Conservation (phyloP, 1,140 invertebrate species). For the Anastrepha obliqua region DNA sequence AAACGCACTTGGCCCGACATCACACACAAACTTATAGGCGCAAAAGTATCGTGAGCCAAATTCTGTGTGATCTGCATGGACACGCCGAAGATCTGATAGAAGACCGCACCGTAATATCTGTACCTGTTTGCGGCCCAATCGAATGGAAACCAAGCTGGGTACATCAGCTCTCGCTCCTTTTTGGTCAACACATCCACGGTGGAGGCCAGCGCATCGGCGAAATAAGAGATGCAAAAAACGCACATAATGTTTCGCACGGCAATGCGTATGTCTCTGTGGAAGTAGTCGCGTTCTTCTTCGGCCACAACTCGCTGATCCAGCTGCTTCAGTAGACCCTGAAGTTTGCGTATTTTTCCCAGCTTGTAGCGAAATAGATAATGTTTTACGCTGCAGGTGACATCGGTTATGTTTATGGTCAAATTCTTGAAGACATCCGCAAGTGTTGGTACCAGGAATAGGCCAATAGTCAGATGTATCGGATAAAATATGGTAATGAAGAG, state of each 20-base stretch:
- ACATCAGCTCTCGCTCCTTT: conserved; percentile 37
- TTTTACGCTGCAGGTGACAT: not conserved
- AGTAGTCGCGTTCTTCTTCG: conserved; percentile 29
- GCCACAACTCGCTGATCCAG: conserved; percentile 37
- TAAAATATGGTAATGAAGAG: conserved; percentile 35
- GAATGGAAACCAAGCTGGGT: conserved; percentile 57
- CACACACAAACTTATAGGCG: conserved; percentile 34
- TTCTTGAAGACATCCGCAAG: conserved; percentile 7
- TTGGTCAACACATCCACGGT: not conserved
- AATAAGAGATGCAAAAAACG: not conserved
- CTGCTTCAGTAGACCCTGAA: conserved; percentile 5
- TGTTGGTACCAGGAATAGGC: not conserved
- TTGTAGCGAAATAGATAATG: conserved; percentile 38
- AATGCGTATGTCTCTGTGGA: not conserved
- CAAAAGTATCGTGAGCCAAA: conserved; percentile 53
- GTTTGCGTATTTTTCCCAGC: not conserved
- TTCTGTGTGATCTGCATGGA: conserved; percentile 52
- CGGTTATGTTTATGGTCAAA: not conserved
- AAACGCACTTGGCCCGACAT: conserved; percentile 49
- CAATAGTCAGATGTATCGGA: conserved; percentile 2
- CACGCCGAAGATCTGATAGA: conserved; percentile 54
- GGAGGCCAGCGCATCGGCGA: not conserved
- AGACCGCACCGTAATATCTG: conserved; percentile 3
- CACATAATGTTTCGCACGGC: conserved; percentile 15
- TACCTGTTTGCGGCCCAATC: conserved; percentile 35